Percentiles rank a stretch among this genome's conserved stretches.
These are phyloP conservation scores for Temnothorax ravouxi DNA, from an alignment of 2,888 invertebrate species.

Conservation along the genomic window DNA sequence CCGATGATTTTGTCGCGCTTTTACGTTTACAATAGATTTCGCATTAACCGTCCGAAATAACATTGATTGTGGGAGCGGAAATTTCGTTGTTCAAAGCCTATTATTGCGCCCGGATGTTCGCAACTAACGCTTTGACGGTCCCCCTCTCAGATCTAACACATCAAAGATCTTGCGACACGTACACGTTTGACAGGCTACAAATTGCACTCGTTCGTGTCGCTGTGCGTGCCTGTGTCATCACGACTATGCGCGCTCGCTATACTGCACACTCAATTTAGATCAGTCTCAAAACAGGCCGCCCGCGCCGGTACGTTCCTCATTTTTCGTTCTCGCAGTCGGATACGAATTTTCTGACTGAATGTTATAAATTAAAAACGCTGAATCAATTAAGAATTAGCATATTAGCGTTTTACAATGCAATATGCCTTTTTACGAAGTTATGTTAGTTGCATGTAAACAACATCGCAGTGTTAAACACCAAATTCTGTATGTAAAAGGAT, in stretches of 20 bases:
- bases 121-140: slow-evolving; percentile 73
- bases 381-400: neutral
- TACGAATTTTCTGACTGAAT: neutral
- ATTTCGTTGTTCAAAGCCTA: slow-evolving; percentile 72
- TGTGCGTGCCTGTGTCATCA: slow-evolving; percentile 23
- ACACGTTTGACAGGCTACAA: slow-evolving; percentile 18
- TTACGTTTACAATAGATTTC: neutral
- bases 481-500: neutral
- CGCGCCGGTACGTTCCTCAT: neutral
- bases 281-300: slow-evolving; percentile 3
- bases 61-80: slow-evolving; percentile 54
- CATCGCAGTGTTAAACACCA: neutral
- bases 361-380: neutral
- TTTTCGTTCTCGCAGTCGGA: neutral
- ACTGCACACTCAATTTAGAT: slow-evolving; percentile 53
- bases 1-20: neutral
- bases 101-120: slow-evolving; percentile 75
- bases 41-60: slow-evolving; percentile 31
- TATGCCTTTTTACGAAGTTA: neutral
- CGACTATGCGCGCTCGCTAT: slow-evolving; percentile 9
- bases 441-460: too few species aligned
- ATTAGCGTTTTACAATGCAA: neutral
- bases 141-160: slow-evolving; percentile 46
- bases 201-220: slow-evolving; percentile 12
- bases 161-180: neutral